A percentile compares a stretch with the other conserved stretches of the same genome.
Evolutionary conservation across 2,888 invertebrate species (phyloP).

Genomic region (Nephrotoma appendiculata): DNA sequence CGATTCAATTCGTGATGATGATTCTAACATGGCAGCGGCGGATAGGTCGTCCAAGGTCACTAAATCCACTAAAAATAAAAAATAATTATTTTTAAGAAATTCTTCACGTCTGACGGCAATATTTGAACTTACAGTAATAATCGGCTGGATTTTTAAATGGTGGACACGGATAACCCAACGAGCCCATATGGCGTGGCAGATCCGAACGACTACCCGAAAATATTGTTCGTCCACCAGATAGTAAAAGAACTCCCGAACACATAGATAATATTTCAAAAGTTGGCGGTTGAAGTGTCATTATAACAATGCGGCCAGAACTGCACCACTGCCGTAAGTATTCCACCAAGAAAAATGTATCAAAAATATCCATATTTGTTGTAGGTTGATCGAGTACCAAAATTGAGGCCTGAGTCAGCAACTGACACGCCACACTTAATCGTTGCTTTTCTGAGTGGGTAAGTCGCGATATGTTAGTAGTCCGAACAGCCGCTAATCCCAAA

Average conservation of each 20-base stretch:
- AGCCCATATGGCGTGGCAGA: conserved; percentile 85
- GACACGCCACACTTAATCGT: conserved; percentile 78
- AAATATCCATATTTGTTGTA: conserved; percentile 55
- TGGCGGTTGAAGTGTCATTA: conserved; percentile 85
- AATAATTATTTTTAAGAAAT: conserved; percentile 1
- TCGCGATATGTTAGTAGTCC: conserved; percentile 70
- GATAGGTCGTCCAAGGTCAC: conserved; percentile 88
- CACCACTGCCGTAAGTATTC: conserved; percentile 84
- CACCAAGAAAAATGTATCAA: conserved; percentile 88
- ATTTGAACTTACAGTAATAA: conserved; percentile 65
- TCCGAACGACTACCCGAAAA: conserved; percentile 80
- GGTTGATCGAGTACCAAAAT: conserved; percentile 70
- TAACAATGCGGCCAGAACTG: conserved; percentile 61
- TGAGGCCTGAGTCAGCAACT: conserved; percentile 72
- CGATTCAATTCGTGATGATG: conserved; percentile 83
- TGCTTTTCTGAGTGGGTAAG: conserved; percentile 79
- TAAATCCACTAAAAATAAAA: conserved; percentile 58
- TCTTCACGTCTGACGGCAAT: neutral
- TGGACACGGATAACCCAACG: conserved; percentile 84
- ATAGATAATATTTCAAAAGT: conserved; percentile 93
- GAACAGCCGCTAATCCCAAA: conserved; percentile 76
- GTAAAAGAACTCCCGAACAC: conserved; percentile 52
- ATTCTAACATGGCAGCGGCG: conserved; percentile 88
- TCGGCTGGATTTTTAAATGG: conserved; percentile 94
- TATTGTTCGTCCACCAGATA: conserved; percentile 83